Base-by-base conservation (phyloP, 2,797 vertebrate genomes). In the Lagodon rhomboides region DNA sequence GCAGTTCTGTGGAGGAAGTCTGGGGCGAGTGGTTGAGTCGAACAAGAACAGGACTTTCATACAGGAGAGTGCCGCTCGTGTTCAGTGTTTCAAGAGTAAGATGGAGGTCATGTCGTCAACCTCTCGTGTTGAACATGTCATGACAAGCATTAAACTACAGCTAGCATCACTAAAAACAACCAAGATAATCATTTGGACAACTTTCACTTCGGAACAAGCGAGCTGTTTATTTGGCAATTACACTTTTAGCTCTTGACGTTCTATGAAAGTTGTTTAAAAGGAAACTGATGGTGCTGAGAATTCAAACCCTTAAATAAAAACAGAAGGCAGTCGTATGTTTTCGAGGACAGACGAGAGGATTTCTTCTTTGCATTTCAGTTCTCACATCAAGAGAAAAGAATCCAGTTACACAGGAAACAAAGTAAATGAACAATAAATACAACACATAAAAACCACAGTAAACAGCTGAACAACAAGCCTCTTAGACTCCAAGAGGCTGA, bases 221-320 rank as follows among this genome's bases (percentile, higher is more conserved):
- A 65, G 66, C 50, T 61, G 44, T 16, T 47, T 49, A 27, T 74
- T 55, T 69, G 61, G n/a, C 61, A 64, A 63, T 62, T 22, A 64
- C 27, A 63, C 12, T 8, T 74, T 23, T 34, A 54, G n/a, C 11
- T 56, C 44, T 7, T 59, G 38, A 7, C 59, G 13, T 30, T 59
- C 34, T 10, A 22, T 60, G 15, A 12, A 38, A 13, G 22, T 23
- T 0, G n/a, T 2, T 56, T 23, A 49, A 49, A 49, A 56, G 20
- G 20, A 80, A 68, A 51, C 22, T 41, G 25, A 38, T 60, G 51
- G 3, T 30, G 2, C 16, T 13, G n/a, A 8, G 16, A 68, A 61
- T 60, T 60, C 9, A 63, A 6, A 23, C 41, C 27, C 25, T 13
- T 12, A 15, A 41, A 7, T 20, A 15, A 77, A 66, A 62, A 47